These are phyloP conservation scores for Troilus luridus DNA, from an alignment of 2,888 invertebrate genomes.

Conservation along the genomic window DNA sequence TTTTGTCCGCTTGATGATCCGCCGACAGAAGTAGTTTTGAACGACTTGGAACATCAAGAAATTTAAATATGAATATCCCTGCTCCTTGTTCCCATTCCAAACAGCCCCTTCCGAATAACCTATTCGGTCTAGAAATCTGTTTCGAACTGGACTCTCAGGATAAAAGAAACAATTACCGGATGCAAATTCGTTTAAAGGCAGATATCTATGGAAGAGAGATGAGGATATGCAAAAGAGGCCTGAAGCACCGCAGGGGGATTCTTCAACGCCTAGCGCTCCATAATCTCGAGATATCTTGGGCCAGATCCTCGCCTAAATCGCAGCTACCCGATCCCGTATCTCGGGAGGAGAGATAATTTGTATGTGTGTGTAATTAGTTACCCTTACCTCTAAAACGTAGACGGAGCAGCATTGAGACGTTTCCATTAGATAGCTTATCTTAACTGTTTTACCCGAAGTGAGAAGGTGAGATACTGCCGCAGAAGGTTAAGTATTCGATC, in stretches of 20 bases:
- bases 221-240: constrained; percentile 15
- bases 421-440: not conserved
- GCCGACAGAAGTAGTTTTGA: not conserved
- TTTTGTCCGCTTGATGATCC: not conserved
- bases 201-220: not conserved
- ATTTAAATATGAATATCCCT: not conserved
- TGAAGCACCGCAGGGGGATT: not conserved
- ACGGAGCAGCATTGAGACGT: not conserved
- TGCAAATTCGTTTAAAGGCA: not conserved
- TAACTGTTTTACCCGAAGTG: not conserved
- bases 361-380: not conserved
- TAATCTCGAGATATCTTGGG: not conserved
- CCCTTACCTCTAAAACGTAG: not conserved
- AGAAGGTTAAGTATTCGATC: not conserved
- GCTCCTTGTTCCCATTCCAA: not conserved
- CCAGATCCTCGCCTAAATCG: not conserved
- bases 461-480: not conserved
- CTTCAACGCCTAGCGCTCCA: constrained; percentile 1
- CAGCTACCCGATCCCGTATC: not conserved
- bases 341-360: not conserved
- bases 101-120: not conserved
- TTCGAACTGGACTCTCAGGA: not conserved
- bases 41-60: not conserved
- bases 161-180: constrained; percentile 14
- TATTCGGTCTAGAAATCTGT: not conserved